phyloP scores from a whole-genome alignment of 2,113 vertebrate species.

The Odobenus rosmarus region DNA sequence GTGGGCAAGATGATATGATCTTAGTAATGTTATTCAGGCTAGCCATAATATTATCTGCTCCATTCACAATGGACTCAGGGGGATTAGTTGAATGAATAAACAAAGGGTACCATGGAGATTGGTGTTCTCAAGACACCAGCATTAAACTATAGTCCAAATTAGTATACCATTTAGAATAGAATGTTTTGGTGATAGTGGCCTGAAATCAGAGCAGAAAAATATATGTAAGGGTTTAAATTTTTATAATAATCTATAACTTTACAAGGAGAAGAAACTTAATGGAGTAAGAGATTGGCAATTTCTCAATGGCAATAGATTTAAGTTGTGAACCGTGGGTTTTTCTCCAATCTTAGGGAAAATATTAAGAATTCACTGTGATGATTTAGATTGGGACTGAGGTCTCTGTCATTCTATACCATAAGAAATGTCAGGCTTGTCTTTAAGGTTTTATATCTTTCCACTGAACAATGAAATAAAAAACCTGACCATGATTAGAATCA shows the following conservation, averaged over 20 bases:
- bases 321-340: neutral
- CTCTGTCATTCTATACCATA: neutral
- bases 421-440: neutral
- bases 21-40: neutral
- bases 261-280: neutral
- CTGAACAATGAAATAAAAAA: neutral
- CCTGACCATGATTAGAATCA: neutral
- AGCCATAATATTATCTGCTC: conserved; percentile 13
- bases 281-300: neutral
- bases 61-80: conserved; percentile 40
- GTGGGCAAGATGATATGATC: neutral
- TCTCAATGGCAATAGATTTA: neutral
- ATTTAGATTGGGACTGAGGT: neutral
- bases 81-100: conserved; percentile 29
- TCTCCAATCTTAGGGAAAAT: neutral
- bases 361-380: neutral
- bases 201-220: neutral
- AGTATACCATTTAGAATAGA: neutral
- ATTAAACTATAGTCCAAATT: neutral
- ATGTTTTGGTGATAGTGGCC: neutral
- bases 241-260: neutral
- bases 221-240: neutral
- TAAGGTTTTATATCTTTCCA: neutral
- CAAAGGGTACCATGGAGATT: conserved; percentile 38
- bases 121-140: conserved; percentile 7